These are phyloP conservation scores for Carcharodon carcharias DNA, from an alignment of 2,797 vertebrate species.

Conservation along the genomic window DNA sequence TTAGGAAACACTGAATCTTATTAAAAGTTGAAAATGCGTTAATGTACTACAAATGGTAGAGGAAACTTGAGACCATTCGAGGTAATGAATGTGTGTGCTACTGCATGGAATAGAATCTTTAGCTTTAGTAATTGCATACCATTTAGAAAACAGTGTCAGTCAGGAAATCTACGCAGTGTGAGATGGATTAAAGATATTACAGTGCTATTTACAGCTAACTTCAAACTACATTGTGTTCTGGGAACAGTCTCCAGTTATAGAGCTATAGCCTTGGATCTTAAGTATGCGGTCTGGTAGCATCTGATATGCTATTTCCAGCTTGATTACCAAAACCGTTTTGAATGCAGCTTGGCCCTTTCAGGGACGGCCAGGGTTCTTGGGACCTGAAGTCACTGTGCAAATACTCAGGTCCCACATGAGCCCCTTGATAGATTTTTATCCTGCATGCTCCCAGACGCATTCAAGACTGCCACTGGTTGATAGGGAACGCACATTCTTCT, in stretches of 20 bases:
- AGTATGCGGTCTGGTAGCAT: conserved; percentile 34
- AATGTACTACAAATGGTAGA: conserved; percentile 7
- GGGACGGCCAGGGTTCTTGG: conserved; percentile 49
- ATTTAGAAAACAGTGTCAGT: conserved; percentile 9
- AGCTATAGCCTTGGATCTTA: neutral
- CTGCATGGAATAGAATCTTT: conserved; percentile 17
- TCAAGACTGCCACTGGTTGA: conserved; percentile 42
- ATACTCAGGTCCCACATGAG: conserved; percentile 21
- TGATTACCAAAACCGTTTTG: conserved; percentile 49
- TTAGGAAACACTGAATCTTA: conserved; percentile 16
- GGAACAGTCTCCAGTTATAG: conserved; percentile 9
- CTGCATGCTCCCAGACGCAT: conserved; percentile 43
- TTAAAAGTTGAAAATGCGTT: conserved; percentile 27
- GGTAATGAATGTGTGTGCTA: conserved; percentile 4
- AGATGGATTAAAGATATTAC: conserved; percentile 34
- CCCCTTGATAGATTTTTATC: conserved; percentile 46
- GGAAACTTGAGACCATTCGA: neutral
- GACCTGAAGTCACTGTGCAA: conserved; percentile 49
- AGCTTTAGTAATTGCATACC: neutral
- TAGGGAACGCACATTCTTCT: conserved; percentile 45
- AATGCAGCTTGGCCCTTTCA: conserved; percentile 49
- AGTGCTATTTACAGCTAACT: conserved; percentile 19
- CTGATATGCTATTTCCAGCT: conserved; percentile 50
- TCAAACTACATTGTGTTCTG: neutral
- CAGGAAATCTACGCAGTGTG: conserved; percentile 18